Conservation (phyloP, 2,797 vertebrate species). For the Catamblyrhynchus diadema region DNA sequence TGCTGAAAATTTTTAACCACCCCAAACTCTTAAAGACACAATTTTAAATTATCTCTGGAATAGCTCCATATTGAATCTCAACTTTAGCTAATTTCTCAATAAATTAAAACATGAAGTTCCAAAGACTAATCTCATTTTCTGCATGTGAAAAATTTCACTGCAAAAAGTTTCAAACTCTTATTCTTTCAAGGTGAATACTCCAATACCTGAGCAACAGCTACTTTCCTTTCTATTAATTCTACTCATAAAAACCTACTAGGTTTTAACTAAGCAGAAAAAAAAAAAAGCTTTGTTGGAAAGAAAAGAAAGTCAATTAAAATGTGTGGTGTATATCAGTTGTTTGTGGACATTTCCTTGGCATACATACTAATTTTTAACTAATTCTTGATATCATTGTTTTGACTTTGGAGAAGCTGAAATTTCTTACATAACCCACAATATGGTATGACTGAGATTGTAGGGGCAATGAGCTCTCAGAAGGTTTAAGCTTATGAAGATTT, state of each 20-base stretch:
- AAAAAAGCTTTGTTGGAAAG: not conserved
- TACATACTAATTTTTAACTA: not conserved
- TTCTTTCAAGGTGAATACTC: not conserved
- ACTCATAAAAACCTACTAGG: not conserved
- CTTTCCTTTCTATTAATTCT: not conserved
- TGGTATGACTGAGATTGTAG: not conserved
- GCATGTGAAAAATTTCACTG: not conserved
- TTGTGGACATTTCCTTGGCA: not conserved
- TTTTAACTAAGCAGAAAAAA: not conserved
- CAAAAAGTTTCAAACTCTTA: not conserved
- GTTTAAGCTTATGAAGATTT: not conserved
- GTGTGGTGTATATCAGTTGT: not conserved
- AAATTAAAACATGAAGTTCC: not conserved
- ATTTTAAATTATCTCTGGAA: not conserved
- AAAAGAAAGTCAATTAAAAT: constrained; percentile 7
- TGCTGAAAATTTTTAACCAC: not conserved
- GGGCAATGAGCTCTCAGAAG: not conserved
- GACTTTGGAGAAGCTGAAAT: not conserved
- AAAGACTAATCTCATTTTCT: not conserved
- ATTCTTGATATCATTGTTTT: not conserved
- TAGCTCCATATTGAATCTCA: not conserved
- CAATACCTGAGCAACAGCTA: not conserved
- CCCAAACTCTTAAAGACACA: not conserved
- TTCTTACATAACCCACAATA: not conserved
- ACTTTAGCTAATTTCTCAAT: not conserved